Evolutionary conservation across 2,888 invertebrate genomes (phyloP).

Genomic region (Drosophila paranaensis): DNA sequence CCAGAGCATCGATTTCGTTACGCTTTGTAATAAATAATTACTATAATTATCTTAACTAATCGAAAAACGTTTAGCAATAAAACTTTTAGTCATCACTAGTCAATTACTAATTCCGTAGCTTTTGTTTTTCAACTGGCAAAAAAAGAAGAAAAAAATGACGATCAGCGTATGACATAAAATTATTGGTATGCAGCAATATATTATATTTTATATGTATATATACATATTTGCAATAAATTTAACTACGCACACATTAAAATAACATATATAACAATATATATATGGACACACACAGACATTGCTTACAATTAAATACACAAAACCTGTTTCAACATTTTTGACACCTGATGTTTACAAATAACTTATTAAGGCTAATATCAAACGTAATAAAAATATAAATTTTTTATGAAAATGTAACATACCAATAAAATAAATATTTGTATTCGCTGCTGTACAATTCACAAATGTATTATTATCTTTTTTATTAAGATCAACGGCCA

Average conservation of each 20-base stretch:
- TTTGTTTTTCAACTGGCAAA: neutral
- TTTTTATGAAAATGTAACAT: slow-evolving; percentile 11
- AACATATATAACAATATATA: neutral
- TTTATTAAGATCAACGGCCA: slow-evolving; percentile 20
- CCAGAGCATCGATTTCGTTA: neutral
- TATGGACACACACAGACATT: neutral
- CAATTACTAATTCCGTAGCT: neutral
- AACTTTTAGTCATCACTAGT: neutral
- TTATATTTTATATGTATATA: neutral
- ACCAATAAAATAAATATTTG: slow-evolving; percentile 26
- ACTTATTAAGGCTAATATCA: neutral
- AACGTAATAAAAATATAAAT: neutral
- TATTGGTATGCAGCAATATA: slow-evolving; percentile 2
- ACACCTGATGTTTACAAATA: slow-evolving; percentile 52
- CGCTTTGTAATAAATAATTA: neutral
- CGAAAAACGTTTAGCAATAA: neutral
- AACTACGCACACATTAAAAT: slow-evolving; percentile 5
- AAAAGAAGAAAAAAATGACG: neutral
- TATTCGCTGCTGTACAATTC: slow-evolving; percentile 9
- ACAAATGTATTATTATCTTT: slow-evolving; percentile 10
- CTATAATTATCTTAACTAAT: neutral
- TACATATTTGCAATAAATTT: neutral
- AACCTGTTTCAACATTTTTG: slow-evolving; percentile 7
- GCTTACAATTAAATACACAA: slow-evolving; percentile 22
- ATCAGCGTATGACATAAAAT: slow-evolving; percentile 1